phyloP scores from a whole-genome alignment of 2,888 invertebrate species.

The Tillus elongatus region DNA sequence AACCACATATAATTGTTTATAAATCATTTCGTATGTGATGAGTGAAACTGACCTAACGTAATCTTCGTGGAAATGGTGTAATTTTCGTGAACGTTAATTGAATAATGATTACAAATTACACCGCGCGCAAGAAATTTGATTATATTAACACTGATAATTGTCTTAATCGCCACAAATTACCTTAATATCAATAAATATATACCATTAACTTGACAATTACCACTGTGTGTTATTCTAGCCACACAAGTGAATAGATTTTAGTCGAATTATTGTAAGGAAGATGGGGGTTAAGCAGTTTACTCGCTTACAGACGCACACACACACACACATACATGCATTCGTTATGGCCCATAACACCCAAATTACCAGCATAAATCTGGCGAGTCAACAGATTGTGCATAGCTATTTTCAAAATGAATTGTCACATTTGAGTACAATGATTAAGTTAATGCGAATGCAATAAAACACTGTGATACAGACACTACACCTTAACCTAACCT shows the following conservation, averaged over 20 bases:
- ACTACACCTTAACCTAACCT: slow-evolving; percentile 36
- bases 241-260: too few relatives aligned
- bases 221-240: too few relatives aligned
- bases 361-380: not conserved
- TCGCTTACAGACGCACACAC: too few relatives aligned
- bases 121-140: slow-evolving; percentile 1
- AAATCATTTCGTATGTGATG: too few relatives aligned
- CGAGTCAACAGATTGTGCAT: not conserved
- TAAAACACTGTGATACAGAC: slow-evolving; percentile 23
- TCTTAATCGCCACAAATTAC: not conserved
- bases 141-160: slow-evolving; percentile 1
- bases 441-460: slow-evolving; percentile 19
- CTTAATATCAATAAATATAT: slow-evolving; percentile 1
- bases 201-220: too few relatives aligned
- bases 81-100: not conserved
- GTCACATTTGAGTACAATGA: slow-evolving; percentile 16
- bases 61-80: not conserved
- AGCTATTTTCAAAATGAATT: slow-evolving; percentile 15
- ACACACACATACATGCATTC: too few relatives aligned
- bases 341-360: too few relatives aligned
- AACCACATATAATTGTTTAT: too few relatives aligned
- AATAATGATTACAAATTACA: not conserved
- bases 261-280: too few relatives aligned
- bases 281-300: too few relatives aligned
- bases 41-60: slow-evolving; percentile 8